Percentiles rank a stretch among this genome's conserved stretches.
phyloP scores from a whole-genome alignment of 2,113 vertebrate genomes.

The Salvelinus sp. region DNA sequence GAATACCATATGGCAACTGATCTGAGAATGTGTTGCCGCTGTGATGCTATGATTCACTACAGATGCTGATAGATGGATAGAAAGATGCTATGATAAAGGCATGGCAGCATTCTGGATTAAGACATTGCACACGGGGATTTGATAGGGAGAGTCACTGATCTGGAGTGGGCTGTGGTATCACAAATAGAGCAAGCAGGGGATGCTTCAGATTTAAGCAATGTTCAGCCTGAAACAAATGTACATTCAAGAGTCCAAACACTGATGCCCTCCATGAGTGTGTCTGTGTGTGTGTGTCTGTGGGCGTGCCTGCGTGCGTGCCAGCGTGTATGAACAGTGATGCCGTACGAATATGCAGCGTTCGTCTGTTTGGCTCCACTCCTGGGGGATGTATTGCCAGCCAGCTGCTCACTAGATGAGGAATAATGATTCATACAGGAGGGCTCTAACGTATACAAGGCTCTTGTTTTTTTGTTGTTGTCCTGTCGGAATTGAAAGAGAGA shows the following conservation, averaged over 20 bases:
- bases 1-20: neutral
- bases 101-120: neutral
- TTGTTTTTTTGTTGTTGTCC: conserved; percentile 21
- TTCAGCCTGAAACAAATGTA: conserved; percentile 44
- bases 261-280: conserved; percentile 15
- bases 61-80: neutral
- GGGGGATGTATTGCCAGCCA: conserved; percentile 54
- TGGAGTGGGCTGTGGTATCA: conserved; percentile 34
- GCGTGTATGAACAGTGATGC: conserved; percentile 15
- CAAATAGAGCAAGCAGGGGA: conserved; percentile 64
- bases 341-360: conserved; percentile 43
- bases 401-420: conserved; percentile 58
- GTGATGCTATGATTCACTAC: neutral
- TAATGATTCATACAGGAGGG: conserved; percentile 45
- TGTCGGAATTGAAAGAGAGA: neutral
- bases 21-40: neutral
- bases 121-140: neutral
- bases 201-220: conserved; percentile 55
- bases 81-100: neutral
- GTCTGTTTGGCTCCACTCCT: conserved; percentile 54
- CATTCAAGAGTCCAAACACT: conserved; percentile 42
- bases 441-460: conserved; percentile 40
- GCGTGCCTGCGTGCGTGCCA: no score
- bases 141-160: neutral
- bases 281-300: no score